phyloP scores from a whole-genome alignment of 30 jellyfish, hydroid and myxozoan genomes.

The Catostylus mosaicus region DNA sequence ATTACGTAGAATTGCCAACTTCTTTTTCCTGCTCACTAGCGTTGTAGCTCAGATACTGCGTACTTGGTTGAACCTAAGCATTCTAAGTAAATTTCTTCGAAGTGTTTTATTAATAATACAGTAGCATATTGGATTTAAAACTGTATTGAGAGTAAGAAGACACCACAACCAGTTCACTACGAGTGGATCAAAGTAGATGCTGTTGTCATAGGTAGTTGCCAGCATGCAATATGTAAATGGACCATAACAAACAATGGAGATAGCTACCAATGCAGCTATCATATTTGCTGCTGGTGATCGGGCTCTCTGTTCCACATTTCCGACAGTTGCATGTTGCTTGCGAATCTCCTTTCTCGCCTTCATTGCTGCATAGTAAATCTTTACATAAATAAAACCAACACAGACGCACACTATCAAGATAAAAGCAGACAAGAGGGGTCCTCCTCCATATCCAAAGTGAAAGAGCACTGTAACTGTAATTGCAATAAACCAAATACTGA shows the following conservation, averaged over 20 bases:
- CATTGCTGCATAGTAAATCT: neutral
- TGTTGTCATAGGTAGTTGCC: neutral
- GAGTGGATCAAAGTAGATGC: neutral
- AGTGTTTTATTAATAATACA: constrained; percentile 25
- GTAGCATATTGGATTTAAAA: constrained; percentile 27
- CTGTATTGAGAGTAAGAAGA: neutral
- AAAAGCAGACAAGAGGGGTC: neutral
- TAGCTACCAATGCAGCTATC: constrained; percentile 12
- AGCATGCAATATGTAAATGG: neutral
- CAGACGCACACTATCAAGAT: neutral
- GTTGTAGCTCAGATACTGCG: too few species aligned
- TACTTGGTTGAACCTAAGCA: neutral
- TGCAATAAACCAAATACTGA: constrained; percentile 11
- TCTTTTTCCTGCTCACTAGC: too few species aligned
- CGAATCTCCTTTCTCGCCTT: constrained; percentile 12
- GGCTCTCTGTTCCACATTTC: neutral
- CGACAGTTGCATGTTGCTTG: constrained; percentile 18
- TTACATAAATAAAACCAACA: neutral
- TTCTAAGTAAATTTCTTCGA: neutral
- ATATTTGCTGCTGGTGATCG: constrained; percentile 9
- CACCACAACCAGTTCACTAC: constrained; percentile 5
- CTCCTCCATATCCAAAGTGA: neutral
- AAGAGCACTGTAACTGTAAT: neutral
- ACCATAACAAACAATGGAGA: constrained; percentile 18
- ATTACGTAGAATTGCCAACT: too few species aligned